Percentiles rank a stretch among this genome's conserved stretches.
Evolutionary conservation across 2,113 vertebrate genomes (phyloP).

Genomic region (Ciconia boyciana): DNA sequence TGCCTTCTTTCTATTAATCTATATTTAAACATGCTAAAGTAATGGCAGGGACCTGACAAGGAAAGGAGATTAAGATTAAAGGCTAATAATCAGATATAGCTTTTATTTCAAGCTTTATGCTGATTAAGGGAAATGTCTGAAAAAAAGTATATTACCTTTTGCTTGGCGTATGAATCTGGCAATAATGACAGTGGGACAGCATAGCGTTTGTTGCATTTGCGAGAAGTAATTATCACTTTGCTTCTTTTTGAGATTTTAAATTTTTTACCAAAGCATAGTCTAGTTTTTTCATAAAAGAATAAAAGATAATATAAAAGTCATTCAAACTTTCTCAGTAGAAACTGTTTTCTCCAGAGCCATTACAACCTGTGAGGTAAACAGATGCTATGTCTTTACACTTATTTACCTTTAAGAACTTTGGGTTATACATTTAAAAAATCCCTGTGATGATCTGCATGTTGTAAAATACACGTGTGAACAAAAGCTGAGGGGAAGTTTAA

Average conservation of each 20-base stretch:
- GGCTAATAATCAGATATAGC: background rate
- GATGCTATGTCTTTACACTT: background rate
- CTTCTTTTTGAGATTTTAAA: background rate
- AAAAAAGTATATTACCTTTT: background rate
- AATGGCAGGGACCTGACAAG: background rate
- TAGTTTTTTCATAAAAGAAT: background rate
- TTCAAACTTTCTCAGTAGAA: background rate
- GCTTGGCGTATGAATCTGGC: background rate
- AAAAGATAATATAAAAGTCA: background rate
- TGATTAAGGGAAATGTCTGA: background rate
- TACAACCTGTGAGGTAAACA: background rate
- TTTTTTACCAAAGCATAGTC: background rate
- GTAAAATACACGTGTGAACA: background rate
- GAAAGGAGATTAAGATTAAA: conserved; percentile 18
- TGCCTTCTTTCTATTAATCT: background rate
- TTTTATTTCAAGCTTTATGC: background rate
- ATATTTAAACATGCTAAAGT: conserved; percentile 5
- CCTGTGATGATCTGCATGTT: background rate
- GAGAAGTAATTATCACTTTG: background rate
- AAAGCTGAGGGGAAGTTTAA: background rate
- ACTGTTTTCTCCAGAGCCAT: background rate
- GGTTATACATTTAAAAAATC: background rate
- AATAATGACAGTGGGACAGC: background rate
- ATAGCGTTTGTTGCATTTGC: background rate
- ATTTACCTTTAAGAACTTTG: background rate